Base-by-base conservation (phyloP, 1,140 invertebrate species). In the Leptinotarsa defecta region DNA sequence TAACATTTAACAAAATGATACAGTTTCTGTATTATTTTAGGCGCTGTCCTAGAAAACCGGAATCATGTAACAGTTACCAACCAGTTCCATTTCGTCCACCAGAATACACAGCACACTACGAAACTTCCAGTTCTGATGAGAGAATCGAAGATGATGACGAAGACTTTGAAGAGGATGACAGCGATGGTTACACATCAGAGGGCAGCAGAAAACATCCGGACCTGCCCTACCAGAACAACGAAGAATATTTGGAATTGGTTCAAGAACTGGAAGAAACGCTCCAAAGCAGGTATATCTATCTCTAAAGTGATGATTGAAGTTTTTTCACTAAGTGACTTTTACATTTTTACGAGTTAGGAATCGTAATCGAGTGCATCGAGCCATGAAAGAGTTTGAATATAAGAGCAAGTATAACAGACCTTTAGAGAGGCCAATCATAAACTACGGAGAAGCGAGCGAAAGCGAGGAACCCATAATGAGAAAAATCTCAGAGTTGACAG, bases 201-300 rank as follows among this genome's bases (percentile, higher is more conserved):
- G 15, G 5, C 43, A 34, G 27, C 20, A 34, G 27, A 69, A 73
- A 43, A 19, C 61, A 64, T 48, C 13, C 20, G 2, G 81, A 81
- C 64, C 76, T 84, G 4, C 81, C 82, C 11, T 85, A 84, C 65
- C 84, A 84, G 75, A 80, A 84, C 63, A 83, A 79, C n/a, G 81
- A 84, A 13, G 81, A 84, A 49, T 84, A 84, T 75, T 61, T 81
- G 17, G 79, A 83, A 43, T 74, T 85, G 49, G 78, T 84, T 3
- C 75, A 83, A 48, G 84, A 85, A 73, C 71, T 85, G 15, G 82
- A 84, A 79, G 68, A 84, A 77, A 70, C 76, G 77, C 24, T 80
- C 20, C 78, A 79, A 27, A 71, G 77, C 78, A 57, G 52, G 52
- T 57, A 57, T 24, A 24, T 24, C 22, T 57, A 57, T 17, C 52